These are phyloP conservation scores for Papio anubis DNA, from an alignment of 2,113 vertebrate species.

Conservation along the genomic window DNA sequence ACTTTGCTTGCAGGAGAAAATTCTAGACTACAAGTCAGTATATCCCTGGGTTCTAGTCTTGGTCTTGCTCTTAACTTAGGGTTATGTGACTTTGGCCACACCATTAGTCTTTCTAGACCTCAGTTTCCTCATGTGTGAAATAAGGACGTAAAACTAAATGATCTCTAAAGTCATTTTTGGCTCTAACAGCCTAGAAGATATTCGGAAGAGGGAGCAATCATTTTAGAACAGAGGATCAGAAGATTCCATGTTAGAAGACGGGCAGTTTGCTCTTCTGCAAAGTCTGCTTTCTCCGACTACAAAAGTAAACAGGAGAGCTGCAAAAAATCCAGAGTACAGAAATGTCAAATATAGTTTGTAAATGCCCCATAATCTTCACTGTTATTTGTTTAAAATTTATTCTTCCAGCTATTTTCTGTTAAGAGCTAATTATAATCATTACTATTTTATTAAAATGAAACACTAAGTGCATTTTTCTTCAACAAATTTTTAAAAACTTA, in stretches of 20 bases:
- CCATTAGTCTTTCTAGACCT: neutral
- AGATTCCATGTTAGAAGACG: neutral
- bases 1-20: neutral
- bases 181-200: neutral
- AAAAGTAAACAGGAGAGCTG: neutral
- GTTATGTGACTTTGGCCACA: neutral
- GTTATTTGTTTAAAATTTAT: neutral
- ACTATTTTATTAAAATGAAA: conserved; percentile 36
- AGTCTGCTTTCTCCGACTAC: neutral
- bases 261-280: neutral
- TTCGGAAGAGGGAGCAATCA: neutral
- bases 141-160: neutral
- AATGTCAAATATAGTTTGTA: neutral
- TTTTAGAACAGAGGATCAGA: neutral
- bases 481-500: neutral
- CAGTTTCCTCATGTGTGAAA: neutral
- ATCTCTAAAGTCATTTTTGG: neutral
- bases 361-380: neutral
- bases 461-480: neutral
- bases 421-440: neutral
- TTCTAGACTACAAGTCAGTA: neutral
- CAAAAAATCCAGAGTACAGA: neutral
- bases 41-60: neutral
- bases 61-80: neutral
- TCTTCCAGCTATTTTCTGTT: neutral